Percentiles rank a stretch among this genome's conserved stretches.
phyloP scores from a whole-genome alignment of 2,797 vertebrate genomes.

The Xenopus petersii region DNA sequence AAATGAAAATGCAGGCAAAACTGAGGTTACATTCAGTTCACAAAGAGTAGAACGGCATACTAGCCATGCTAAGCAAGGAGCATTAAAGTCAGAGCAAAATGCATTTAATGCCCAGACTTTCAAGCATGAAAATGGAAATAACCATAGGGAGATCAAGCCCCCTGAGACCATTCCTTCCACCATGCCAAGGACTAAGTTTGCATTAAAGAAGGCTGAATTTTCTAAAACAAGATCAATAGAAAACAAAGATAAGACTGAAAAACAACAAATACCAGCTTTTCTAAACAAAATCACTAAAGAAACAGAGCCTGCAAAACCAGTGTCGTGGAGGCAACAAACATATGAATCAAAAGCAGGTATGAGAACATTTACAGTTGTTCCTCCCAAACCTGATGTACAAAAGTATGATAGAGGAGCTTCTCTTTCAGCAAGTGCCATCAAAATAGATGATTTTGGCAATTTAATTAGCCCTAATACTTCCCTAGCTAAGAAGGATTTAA shows the following conservation, averaged over 20 bases:
- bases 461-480: constrained; percentile 66
- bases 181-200: not conserved
- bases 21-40: not conserved
- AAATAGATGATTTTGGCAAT: constrained; percentile 92
- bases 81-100: constrained; percentile 4
- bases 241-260: constrained; percentile 38
- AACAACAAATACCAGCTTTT: constrained; percentile 50
- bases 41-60: constrained; percentile 38
- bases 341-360: constrained; percentile 78
- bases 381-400: constrained; percentile 74
- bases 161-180: constrained; percentile 23
- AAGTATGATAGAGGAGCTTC: constrained; percentile 63
- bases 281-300: not conserved
- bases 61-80: constrained; percentile 40
- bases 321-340: constrained; percentile 51
- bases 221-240: constrained; percentile 6
- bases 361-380: constrained; percentile 90
- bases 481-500: constrained; percentile 48
- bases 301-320: constrained; percentile 21
- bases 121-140: constrained; percentile 15
- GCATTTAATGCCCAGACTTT: not conserved
- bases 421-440: constrained; percentile 77
- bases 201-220: too few species aligned
- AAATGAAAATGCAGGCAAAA: constrained; percentile 12
- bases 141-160: constrained; percentile 25